A percentile compares a stretch with the other conserved stretches of the same genome.
These are phyloP conservation scores for Metallyticus violacea DNA, from an alignment of 2,888 invertebrate species.

Conservation along the genomic window DNA sequence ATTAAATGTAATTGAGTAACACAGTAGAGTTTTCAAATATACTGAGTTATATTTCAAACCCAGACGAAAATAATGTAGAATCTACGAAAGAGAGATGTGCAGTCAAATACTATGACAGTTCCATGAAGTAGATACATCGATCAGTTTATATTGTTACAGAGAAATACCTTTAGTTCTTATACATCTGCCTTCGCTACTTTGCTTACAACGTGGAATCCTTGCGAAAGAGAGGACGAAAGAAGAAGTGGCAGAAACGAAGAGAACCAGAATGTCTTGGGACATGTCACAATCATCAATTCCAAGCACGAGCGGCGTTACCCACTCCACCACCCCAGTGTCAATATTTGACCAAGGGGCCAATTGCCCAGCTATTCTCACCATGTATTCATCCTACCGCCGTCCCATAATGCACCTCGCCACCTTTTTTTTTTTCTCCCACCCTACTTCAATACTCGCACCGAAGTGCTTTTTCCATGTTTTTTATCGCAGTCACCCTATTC, in stretches of 20 bases:
- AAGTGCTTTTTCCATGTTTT: not conserved
- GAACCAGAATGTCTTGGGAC: not conserved
- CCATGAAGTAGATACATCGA: no score
- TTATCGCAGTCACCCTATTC: not conserved
- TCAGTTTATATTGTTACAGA: not conserved
- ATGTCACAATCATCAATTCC: constrained; percentile 20
- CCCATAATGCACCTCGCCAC: not conserved
- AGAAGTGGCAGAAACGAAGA: not conserved
- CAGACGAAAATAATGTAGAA: no score
- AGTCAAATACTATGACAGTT: no score
- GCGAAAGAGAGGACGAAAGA: not conserved
- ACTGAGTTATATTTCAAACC: no score
- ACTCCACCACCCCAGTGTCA: constrained; percentile 22
- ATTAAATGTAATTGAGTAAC: no score
- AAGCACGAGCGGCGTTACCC: constrained; percentile 1
- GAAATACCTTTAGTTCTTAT: not conserved
- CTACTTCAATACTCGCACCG: not conserved
- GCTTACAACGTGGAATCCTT: not conserved
- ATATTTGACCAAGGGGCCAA: constrained; percentile 25
- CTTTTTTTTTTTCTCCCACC: not conserved
- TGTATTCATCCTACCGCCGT: not conserved
- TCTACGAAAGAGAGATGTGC: no score
- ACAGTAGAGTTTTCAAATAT: no score
- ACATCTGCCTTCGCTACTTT: not conserved
- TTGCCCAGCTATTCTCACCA: constrained; percentile 5